phyloP scores from a whole-genome alignment of 2,888 invertebrate genomes.

The Polydrusus cervinus region DNA sequence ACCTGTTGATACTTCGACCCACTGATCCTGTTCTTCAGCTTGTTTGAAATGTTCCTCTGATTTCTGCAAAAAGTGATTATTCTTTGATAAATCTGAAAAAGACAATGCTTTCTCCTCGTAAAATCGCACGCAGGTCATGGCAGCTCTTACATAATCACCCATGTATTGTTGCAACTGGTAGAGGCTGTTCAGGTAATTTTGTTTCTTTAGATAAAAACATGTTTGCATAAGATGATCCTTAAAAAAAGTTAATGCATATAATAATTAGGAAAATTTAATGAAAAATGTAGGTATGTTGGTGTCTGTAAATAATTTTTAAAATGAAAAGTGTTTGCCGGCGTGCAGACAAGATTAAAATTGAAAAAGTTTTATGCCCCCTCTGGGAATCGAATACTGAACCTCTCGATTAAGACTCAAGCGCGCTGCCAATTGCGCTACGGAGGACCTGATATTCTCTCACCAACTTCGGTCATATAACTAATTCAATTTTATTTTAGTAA shows the following conservation, averaged over 20 bases:
- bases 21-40: constrained; percentile 75
- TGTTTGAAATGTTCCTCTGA: constrained; percentile 80
- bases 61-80: constrained; percentile 74
- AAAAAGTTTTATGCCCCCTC: no score
- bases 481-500: no score
- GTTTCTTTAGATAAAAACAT: constrained; percentile 82
- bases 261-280: no score
- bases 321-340: no score
- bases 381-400: no score
- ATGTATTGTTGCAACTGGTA: constrained; percentile 83
- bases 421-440: no score
- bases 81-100: constrained; percentile 74
- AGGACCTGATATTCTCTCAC: no score
- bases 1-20: constrained; percentile 72
- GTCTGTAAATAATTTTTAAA: no score
- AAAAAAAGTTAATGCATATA: constrained; percentile 47
- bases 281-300: no score
- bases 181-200: constrained; percentile 80
- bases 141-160: constrained; percentile 83
- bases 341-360: no score
- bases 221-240: constrained; percentile 80
- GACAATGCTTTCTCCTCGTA: constrained; percentile 78
- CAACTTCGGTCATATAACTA: no score
- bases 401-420: no score
- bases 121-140: constrained; percentile 86